Percentiles rank a stretch among this genome's conserved stretches.
Conservation (phyloP, 53 echinoderm and acorn worm genomes). For the Paracentrotus lividus region DNA sequence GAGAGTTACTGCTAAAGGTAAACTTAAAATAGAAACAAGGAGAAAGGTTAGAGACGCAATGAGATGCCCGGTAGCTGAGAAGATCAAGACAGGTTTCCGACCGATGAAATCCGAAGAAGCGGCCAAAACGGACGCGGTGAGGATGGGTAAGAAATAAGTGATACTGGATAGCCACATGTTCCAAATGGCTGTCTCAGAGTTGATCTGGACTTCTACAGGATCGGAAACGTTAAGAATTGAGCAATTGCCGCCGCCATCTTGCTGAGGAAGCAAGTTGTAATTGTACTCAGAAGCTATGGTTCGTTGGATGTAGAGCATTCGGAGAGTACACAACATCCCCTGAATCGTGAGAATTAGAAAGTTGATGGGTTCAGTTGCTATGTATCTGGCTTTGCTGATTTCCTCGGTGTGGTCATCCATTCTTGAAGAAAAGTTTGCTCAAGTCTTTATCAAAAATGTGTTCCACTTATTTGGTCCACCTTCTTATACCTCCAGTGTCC, state of each 20-base stretch:
- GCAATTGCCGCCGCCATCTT: constrained; percentile 44
- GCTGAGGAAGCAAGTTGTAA: constrained; percentile 48
- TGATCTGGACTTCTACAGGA: constrained; percentile 64
- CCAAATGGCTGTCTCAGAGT: constrained; percentile 68
- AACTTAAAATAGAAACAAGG: constrained; percentile 10
- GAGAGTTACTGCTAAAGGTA: constrained; percentile 58
- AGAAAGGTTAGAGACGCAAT: constrained; percentile 60
- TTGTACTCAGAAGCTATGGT: constrained; percentile 31
- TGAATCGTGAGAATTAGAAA: constrained; percentile 72
- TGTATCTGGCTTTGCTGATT: constrained; percentile 30
- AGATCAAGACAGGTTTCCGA: constrained; percentile 68
- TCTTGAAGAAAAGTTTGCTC: no score
- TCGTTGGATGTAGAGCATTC: constrained; percentile 62
- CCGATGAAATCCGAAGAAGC: constrained; percentile 72
- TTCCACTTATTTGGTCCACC: no score
- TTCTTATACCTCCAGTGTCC: no score
- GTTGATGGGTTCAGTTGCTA: constrained; percentile 71
- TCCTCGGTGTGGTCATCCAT: constrained; percentile 31
- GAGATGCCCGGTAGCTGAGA: constrained; percentile 68
- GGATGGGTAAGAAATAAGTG: constrained; percentile 66
- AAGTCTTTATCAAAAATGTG: no score
- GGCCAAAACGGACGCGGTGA: constrained; percentile 39
- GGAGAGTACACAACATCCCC: constrained; percentile 68
- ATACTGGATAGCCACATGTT: constrained; percentile 65
- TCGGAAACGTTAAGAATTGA: constrained; percentile 30